Base-by-base conservation (phyloP, 2,888 invertebrate genomes). In the Pemphredon lugubris region DNA sequence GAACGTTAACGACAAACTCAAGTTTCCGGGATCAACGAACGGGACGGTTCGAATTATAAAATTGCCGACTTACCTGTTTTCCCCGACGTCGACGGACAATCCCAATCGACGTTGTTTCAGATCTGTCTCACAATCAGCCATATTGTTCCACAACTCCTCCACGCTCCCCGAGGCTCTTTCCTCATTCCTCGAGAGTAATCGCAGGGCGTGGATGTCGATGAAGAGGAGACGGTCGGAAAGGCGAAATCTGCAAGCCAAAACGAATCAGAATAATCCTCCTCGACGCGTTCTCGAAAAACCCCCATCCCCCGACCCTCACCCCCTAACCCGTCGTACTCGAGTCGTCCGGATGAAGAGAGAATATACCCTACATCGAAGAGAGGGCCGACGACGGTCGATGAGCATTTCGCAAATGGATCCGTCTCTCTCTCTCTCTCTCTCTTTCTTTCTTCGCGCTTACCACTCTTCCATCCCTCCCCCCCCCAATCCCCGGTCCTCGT, bases 321-420 rank as follows among this genome's bases (percentile, higher is more conserved):
- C n/a, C n/a, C n/a, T n/a, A n/a, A n/a, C n/a, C 39, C 54, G 42
- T 44, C 23, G 55, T 45, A 21, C 58, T 58, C 44, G 54, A 40
- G 32, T 53, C 69, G 18, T 20, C 18, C 37, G 16, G 48, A 21
- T n/a, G 40, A 45, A 34, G 63, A 65, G 54, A 51, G 71, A 59
- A 48, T 60, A 68, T 61, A 73, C 63, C 60, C 73, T 73, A 78
- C 70, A 64, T 59, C 63, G 76, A 58, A 73, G 66, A 73, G 79
- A 73, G 74, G 77, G 71, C 74, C 73, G 76, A 75, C 75, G 79
- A 80, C 78, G 84, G 85, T 87, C 88, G 88, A 88, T 88, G 88
- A 87, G 86, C 86, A 88, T 89, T 89, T 88, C 86, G 88, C 86
- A 89, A 89, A 89, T 89, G 88, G 88, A 88, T 87, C 83, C 76